Evolutionary conservation across 2,888 invertebrate species (phyloP).

Genomic region (Gandaritis pyraliata): DNA sequence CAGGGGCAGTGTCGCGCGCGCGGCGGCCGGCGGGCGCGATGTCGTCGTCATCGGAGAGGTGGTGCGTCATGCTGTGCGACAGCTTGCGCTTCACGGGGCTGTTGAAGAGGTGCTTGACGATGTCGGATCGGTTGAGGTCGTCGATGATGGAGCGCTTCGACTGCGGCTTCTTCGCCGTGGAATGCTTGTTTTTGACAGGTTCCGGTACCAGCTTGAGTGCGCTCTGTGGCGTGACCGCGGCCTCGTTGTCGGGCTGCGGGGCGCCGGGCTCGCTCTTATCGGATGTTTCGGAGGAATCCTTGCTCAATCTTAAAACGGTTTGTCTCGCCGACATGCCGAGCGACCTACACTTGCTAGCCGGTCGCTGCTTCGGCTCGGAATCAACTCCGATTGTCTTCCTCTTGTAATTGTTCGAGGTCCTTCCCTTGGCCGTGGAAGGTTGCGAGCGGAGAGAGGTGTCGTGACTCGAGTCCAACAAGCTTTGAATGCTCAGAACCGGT

Average conservation of each 20-base stretch:
- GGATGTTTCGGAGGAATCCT: constrained; percentile 47
- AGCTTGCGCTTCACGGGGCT: constrained; percentile 79
- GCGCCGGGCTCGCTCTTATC: constrained; percentile 44
- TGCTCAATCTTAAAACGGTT: constrained; percentile 46
- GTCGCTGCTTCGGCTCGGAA: constrained; percentile 42
- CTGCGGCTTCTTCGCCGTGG: constrained; percentile 78
- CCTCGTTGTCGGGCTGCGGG: constrained; percentile 46
- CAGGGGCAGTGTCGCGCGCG: constrained; percentile 54
- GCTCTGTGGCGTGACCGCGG: constrained; percentile 70
- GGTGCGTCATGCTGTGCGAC: constrained; percentile 78
- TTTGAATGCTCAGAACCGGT: constrained; percentile 69
- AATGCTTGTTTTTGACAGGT: constrained; percentile 74
- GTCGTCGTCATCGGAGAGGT: constrained; percentile 58
- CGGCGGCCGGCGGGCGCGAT: constrained; percentile 39
- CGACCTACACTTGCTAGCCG: constrained; percentile 53
- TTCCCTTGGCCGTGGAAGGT: constrained; percentile 36
- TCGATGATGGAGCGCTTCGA: constrained; percentile 78
- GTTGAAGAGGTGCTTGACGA: constrained; percentile 74
- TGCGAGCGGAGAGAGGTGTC: constrained; percentile 47
- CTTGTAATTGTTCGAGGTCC: constrained; percentile 36
- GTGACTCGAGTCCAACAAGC: constrained; percentile 60
- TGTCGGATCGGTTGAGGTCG: constrained; percentile 69
- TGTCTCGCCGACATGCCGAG: constrained; percentile 45
- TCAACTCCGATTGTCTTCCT: constrained; percentile 60
- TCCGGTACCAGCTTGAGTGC: constrained; percentile 64